Percentiles rank a stretch among this genome's conserved stretches.
phyloP scores from a whole-genome alignment of 2,113 vertebrate genomes.

The Macroglossus sobrinus region DNA sequence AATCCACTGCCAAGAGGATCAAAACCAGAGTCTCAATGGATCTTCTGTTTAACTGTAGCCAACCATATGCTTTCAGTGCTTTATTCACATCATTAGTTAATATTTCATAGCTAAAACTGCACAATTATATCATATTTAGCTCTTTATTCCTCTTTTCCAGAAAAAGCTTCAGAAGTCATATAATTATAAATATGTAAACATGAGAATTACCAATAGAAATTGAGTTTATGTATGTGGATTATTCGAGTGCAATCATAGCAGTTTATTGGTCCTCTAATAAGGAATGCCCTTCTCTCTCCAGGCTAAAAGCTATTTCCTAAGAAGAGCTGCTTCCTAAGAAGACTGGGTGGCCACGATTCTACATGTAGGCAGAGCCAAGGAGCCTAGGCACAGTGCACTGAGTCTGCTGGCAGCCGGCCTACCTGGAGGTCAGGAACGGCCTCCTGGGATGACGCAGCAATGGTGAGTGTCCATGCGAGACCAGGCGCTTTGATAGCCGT shows the following conservation, averaged over 20 bases:
- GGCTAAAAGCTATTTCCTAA: not conserved
- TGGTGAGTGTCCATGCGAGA: constrained; percentile 53
- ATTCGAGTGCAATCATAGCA: rapidly evolving
- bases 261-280: not conserved
- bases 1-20: not conserved
- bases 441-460: not conserved
- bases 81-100: not conserved
- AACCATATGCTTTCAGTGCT: not conserved
- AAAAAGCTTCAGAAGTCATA: not conserved
- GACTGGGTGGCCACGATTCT: rapidly evolving
- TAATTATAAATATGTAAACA: not conserved
- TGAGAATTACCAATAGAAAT: not conserved
- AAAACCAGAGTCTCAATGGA: not conserved
- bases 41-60: not conserved
- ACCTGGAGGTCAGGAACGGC: rapidly evolving
- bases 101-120: not conserved
- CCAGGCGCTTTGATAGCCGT: not conserved
- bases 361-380: rapidly evolving
- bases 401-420: not conserved
- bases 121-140: not conserved
- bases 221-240: not conserved
- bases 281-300: constrained; percentile 40
- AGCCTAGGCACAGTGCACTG: not conserved
- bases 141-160: not conserved
- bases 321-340: not conserved